These are phyloP conservation scores for Hirtodrosophila confusa DNA, from an alignment of 2,888 invertebrate species.

Conservation along the genomic window DNA sequence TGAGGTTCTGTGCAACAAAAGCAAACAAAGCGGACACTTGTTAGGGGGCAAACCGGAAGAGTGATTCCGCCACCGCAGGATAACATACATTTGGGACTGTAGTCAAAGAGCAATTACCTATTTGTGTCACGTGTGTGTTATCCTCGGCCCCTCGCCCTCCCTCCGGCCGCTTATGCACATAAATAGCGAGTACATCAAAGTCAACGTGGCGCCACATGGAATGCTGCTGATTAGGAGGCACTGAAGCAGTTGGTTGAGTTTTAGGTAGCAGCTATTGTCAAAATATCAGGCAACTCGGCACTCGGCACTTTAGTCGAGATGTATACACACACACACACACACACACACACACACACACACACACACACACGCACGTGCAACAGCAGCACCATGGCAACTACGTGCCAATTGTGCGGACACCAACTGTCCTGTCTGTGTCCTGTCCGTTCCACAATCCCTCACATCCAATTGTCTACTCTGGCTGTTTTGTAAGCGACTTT, in stretches of 20 bases:
- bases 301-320: constrained; percentile 5
- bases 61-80: constrained; percentile 2
- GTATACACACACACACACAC: constrained; percentile 9
- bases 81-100: constrained; percentile 1
- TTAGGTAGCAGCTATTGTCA: constrained; percentile 51
- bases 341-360: constrained; percentile 12
- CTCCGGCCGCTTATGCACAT: constrained; percentile 37
- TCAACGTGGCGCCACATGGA: constrained; percentile 32
- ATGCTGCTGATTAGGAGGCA: constrained; percentile 53
- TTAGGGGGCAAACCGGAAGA: not conserved
- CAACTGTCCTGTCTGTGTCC: constrained; percentile 44
- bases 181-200: constrained; percentile 59
- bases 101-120: constrained; percentile 75
- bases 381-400: constrained; percentile 27
- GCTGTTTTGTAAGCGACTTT: constrained; percentile 22
- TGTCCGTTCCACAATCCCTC: constrained; percentile 12
- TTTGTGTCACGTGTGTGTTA: constrained; percentile 72
- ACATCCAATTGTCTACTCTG: constrained; percentile 28
- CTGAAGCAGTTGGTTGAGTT: constrained; percentile 53
- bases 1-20: constrained; percentile 7
- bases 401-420: constrained; percentile 67
- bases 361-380: not conserved
- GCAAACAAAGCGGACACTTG: not conserved
- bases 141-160: not conserved
- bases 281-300: constrained; percentile 48